A percentile compares a stretch with the other conserved stretches of the same genome.
These are phyloP conservation scores for Austrofundulus limnaeus DNA, from an alignment of 2,113 vertebrate species.

Conservation along the genomic window DNA sequence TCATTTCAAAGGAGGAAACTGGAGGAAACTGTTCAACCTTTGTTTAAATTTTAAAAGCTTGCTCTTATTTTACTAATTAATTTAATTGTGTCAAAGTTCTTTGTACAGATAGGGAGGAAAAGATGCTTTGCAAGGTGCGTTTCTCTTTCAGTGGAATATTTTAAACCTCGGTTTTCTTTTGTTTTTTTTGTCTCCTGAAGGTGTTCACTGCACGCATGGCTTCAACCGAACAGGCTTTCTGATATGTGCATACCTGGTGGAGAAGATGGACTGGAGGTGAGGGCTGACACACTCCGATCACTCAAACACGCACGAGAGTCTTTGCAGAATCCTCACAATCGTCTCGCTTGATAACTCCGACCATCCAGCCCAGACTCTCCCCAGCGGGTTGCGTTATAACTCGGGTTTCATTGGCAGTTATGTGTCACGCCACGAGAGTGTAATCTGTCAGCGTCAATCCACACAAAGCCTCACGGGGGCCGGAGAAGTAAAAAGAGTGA, in stretches of 20 bases:
- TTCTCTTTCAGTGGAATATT: background rate
- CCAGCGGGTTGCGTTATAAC: constrained; percentile 6
- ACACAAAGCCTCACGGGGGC: constrained; percentile 11
- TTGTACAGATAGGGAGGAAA: background rate
- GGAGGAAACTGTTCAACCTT: constrained; percentile 9
- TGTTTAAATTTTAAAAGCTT: constrained; percentile 1
- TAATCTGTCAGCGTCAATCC: constrained; percentile 34
- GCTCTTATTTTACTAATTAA: constrained; percentile 3
- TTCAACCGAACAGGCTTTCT: constrained; percentile 98
- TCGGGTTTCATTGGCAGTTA: constrained; percentile 12
- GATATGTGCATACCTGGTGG: constrained; percentile 97
- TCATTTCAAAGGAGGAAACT: constrained; percentile 20
- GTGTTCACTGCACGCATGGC: constrained; percentile 98
- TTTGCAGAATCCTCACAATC: background rate
- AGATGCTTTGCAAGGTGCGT: background rate
- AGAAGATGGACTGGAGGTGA: constrained; percentile 99
- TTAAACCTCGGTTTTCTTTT: background rate
- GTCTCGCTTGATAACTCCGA: constrained; percentile 19
- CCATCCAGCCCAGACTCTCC: background rate
- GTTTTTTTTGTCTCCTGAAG: constrained; percentile 67
- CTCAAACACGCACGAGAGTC: background rate
- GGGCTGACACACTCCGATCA: background rate
- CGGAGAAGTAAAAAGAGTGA: constrained; percentile 12
- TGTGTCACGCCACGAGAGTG: constrained; percentile 14
- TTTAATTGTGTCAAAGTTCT: background rate